These are phyloP conservation scores for Phania funesta DNA, from an alignment of 2,888 invertebrate species.

Conservation along the genomic window DNA sequence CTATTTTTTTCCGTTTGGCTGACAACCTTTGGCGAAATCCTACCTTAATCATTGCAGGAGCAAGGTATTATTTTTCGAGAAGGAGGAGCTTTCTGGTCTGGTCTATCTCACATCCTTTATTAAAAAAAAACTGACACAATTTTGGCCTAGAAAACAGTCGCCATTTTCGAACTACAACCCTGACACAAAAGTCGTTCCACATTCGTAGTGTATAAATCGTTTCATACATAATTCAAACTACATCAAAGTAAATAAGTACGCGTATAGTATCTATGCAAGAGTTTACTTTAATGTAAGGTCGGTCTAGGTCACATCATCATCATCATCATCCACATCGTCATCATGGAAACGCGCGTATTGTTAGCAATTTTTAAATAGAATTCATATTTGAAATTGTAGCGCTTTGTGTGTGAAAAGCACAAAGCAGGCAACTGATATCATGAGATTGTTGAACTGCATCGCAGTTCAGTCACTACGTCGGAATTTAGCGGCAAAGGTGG, in stretches of 20 bases:
- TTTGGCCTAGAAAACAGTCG: too few relatives aligned
- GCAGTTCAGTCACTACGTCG: background rate
- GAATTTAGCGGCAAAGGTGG: slow-evolving; percentile 20
- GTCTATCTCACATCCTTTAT: too few relatives aligned
- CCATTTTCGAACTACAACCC: background rate
- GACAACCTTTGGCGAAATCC: too few relatives aligned
- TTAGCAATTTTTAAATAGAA: slow-evolving; percentile 58
- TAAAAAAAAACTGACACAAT: too few relatives aligned
- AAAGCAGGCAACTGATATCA: slow-evolving; percentile 26
- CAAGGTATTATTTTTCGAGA: too few relatives aligned
- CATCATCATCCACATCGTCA: background rate
- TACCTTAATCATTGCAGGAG: too few relatives aligned
- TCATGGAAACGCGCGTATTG: slow-evolving; percentile 54
- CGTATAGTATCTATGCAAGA: slow-evolving; percentile 10
- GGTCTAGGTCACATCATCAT: slow-evolving; percentile 63
- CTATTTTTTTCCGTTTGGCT: too few relatives aligned
- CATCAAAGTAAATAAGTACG: slow-evolving; percentile 11
- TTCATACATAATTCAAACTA: background rate
- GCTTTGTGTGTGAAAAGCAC: slow-evolving; percentile 4
- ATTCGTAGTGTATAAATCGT: background rate
- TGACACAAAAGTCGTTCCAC: background rate
- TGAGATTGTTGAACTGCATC: slow-evolving; percentile 42
- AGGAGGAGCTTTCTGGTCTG: too few relatives aligned
- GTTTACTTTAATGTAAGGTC: slow-evolving; percentile 53
- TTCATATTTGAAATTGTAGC: slow-evolving; percentile 59